Evolutionary conservation across 2,797 vertebrate species (phyloP).

Genomic region (Gobio occitaniae): DNA sequence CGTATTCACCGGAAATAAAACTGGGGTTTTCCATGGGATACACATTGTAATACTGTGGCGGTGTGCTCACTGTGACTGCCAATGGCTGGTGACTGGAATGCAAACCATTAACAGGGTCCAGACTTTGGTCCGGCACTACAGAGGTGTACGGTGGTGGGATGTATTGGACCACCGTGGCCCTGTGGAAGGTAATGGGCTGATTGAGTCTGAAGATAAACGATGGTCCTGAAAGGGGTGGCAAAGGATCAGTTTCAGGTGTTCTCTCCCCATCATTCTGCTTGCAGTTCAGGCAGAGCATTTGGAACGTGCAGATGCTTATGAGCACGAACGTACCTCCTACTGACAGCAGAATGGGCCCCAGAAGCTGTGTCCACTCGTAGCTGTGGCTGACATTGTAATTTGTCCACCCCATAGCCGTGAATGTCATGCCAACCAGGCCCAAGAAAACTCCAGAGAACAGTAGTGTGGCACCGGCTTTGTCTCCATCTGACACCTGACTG

Average conservation of each 20-base stretch:
- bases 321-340: conserved; percentile 83
- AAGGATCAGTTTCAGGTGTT: conserved; percentile 64
- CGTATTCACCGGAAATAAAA: conserved; percentile 64
- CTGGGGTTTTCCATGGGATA: conserved; percentile 71
- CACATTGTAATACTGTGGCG: conserved; percentile 74
- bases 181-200: conserved; percentile 80
- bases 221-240: conserved; percentile 61
- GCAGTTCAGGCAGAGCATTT: conserved; percentile 77
- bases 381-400: conserved; percentile 65
- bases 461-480: conserved; percentile 80
- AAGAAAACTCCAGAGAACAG: conserved; percentile 85
- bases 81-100: conserved; percentile 53
- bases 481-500: conserved; percentile 73
- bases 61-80: conserved; percentile 38
- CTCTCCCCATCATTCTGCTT: conserved; percentile 69
- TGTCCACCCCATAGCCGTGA: conserved; percentile 84
- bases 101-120: conserved; percentile 43
- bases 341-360: conserved; percentile 85
- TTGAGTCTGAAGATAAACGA: conserved; percentile 82
- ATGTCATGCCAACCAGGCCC: conserved; percentile 80
- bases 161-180: conserved; percentile 77
- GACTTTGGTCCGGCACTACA: conserved; percentile 64
- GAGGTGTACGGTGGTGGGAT: conserved; percentile 75
- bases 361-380: conserved; percentile 83
- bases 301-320: conserved; percentile 82